Conservation (phyloP, 2,113 vertebrate species). For the Pluvialis apricaria region DNA sequence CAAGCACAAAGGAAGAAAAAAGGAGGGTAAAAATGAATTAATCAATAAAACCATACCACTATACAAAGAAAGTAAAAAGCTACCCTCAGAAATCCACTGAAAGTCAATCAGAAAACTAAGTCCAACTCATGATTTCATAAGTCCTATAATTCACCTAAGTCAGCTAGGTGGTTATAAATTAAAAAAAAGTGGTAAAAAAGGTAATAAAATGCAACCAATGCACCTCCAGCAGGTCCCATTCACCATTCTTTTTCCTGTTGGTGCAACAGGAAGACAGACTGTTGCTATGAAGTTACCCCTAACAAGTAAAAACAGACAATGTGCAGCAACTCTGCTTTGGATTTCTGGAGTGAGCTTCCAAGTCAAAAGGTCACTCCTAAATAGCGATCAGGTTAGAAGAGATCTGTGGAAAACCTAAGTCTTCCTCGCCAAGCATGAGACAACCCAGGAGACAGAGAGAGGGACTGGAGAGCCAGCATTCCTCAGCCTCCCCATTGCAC, state of each 20-base stretch:
- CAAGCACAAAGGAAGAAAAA: neutral
- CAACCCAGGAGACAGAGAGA: neutral
- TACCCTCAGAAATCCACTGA: neutral
- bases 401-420: neutral
- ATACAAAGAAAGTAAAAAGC: neutral
- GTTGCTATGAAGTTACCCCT: neutral
- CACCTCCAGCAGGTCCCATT: neutral
- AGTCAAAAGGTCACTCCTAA: neutral
- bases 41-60: neutral
- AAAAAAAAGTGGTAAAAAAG: no score
- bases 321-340: neutral
- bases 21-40: neutral
- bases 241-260: neutral
- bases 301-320: neutral
- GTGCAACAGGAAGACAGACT: neutral
- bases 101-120: neutral
- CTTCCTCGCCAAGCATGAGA: neutral
- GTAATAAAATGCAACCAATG: neutral
- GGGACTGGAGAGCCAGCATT: neutral
- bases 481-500: rapidly evolving
- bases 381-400: neutral
- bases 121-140: neutral
- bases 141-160: neutral
- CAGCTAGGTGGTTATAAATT: neutral
- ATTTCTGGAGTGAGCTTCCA: neutral